These are phyloP conservation scores for Vicugna pacos DNA, from an alignment of 2,113 vertebrate species.

Conservation along the genomic window DNA sequence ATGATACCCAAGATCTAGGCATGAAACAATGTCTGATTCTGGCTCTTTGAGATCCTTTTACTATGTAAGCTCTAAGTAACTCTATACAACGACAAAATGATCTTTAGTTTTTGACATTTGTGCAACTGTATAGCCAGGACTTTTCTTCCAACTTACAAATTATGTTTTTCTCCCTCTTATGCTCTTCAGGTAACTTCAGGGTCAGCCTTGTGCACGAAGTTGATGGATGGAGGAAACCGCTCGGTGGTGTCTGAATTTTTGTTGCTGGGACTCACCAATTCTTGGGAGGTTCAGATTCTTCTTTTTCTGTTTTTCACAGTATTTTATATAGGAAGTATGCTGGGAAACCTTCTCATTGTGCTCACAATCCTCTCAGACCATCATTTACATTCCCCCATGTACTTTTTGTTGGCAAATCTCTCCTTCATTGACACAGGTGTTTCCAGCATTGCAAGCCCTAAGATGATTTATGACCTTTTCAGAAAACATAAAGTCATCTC, in stretches of 20 bases:
- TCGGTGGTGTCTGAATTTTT: conserved; percentile 67
- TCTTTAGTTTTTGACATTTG: not conserved
- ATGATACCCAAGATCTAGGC: not conserved
- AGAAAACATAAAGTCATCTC: conserved; percentile 68
- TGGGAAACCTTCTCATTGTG: conserved; percentile 73
- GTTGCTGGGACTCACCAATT: conserved; percentile 69
- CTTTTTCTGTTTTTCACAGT: conserved; percentile 69
- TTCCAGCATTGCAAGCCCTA: conserved; percentile 69
- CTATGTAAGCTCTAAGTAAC: not conserved
- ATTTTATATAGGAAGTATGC: conserved; percentile 67
- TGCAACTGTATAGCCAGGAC: not conserved
- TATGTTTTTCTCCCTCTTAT: not conserved
- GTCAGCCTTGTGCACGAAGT: not conserved
- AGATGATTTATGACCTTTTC: conserved; percentile 77
- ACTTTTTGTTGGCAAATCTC: conserved; percentile 76
- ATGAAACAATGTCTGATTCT: not conserved
- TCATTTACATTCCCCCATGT: conserved; percentile 71
- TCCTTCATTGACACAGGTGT: conserved; percentile 71
- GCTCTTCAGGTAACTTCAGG: not conserved
- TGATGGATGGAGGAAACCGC: conserved; percentile 66
- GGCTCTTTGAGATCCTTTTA: not conserved
- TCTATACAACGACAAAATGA: not conserved
- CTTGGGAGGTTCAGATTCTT: conserved; percentile 73
- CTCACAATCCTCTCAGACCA: conserved; percentile 69
- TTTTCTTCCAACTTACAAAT: not conserved